Evolutionary conservation across 53 echinoderm and acorn worm genomes (phyloP), one percentile per base, ranked within the genome.

Genomic region (Apostichopus leukothele): DNA sequence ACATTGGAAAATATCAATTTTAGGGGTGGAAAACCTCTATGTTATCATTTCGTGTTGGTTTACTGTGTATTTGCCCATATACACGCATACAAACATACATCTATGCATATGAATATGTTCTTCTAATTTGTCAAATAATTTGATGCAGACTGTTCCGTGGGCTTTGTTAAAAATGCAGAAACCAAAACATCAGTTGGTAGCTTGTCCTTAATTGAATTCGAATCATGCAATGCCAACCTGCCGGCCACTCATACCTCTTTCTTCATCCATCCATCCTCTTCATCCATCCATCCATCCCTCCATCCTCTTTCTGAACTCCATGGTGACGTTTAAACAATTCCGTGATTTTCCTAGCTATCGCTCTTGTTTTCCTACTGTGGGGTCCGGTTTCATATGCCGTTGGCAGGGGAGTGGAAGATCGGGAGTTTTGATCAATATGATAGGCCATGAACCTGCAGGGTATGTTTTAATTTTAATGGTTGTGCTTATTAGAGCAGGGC

Each of bases 361-460:
- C 55, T 51, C 16, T 81, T n/a, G 52, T 21, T 81, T 79, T 81
- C 81, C 20, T 20, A 7, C 10, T 52, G 55, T 81, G 81, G 81
- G 81, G 81, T 81, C 23, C 20, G 57, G 81, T 81, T 81, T 81
- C 81, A 81, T 54, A 10, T 8, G 81, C 81, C 81, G 54, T 54
- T 81, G 25, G 81, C 59, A 81, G 81, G 81, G 81, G 81, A 81
- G 81, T 81, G 81, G 81, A 59, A 81, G 59, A 59, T 22, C 8
- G 81, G 81, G 54, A 81, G 81, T 54, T 81, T 81, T 81, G 21
- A 81, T 81, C 81, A 81, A 81, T 81, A 81, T 81, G 81, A 81
- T 81, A 54, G 81, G 81, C 25, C 81, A 59, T 23, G 59, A 81
- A 81, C 81, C 81, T 81, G 81, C 81, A 81, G 57, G 81, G 81